Evolutionary conservation across 2,888 invertebrate species (phyloP).

Genomic region (Anaspis maculata): DNA sequence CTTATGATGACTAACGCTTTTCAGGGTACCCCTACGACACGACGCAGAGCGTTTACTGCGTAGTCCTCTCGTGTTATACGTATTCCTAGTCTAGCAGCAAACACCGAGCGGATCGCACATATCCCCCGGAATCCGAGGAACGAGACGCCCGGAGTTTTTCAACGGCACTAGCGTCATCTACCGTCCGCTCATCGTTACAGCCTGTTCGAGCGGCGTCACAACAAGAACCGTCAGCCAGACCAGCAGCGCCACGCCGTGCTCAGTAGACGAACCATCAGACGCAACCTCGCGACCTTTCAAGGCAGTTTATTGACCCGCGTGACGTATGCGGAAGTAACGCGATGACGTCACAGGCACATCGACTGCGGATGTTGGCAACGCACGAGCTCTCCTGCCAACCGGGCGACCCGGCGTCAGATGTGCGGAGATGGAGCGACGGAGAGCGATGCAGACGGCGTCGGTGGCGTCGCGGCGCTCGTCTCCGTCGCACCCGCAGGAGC

Average conservation of each 20-base stretch:
- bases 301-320: conserved; percentile 44
- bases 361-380: conserved; percentile 33
- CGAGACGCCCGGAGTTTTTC: too few relatives aligned
- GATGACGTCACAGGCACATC: conserved; percentile 37
- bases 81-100: too few relatives aligned
- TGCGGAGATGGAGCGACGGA: conserved; percentile 7
- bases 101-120: too few relatives aligned
- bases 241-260: conserved; percentile 29
- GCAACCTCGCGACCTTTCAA: conserved; percentile 41
- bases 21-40: too few relatives aligned
- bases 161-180: conserved; percentile 15
- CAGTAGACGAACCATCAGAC: conserved; percentile 30
- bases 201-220: too few relatives aligned
- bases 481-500: too few relatives aligned
- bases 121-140: background rate
- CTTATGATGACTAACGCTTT: too few relatives aligned
- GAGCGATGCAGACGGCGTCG: conserved; percentile 6
- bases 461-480: too few relatives aligned
- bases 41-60: too few relatives aligned
- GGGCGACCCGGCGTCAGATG: conserved; percentile 14
- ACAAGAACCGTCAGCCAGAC: conserved; percentile 5
- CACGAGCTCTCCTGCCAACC: conserved; percentile 14
- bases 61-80: too few relatives aligned
- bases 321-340: conserved; percentile 42
- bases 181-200: background rate